A percentile compares a stretch with the other conserved stretches of the same genome.
Conservation (phyloP, 1,140 invertebrate species). For the Sinonovacula constricta region DNA sequence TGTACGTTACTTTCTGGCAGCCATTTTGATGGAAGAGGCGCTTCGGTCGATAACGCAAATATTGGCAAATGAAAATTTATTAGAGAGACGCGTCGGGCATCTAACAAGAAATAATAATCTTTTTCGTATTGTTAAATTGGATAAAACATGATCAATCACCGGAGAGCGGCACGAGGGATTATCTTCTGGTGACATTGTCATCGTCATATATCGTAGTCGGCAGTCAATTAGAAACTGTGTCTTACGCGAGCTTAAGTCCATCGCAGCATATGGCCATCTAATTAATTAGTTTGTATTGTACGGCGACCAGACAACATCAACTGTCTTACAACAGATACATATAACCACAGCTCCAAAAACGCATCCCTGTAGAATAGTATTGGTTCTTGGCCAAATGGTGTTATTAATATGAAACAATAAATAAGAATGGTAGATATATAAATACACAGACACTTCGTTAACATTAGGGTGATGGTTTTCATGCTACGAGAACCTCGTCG, state of each 20-base stretch:
- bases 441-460: too few species aligned
- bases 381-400: too few species aligned
- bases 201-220: neutral
- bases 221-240: neutral
- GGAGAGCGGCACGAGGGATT: neutral
- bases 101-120: slow-evolving; percentile 3
- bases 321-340: too few species aligned
- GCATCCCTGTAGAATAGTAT: too few species aligned
- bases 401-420: too few species aligned
- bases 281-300: neutral
- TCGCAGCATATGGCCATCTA: neutral
- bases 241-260: neutral
- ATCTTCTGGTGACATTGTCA: neutral
- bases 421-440: too few species aligned
- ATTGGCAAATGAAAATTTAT: slow-evolving; percentile 43
- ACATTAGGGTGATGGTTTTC: too few species aligned
- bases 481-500: too few species aligned
- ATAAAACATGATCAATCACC: neutral
- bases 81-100: slow-evolving; percentile 2
- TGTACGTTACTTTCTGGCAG: slow-evolving; percentile 27
- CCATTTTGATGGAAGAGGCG: slow-evolving; percentile 22
- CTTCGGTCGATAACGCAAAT: slow-evolving; percentile 40
- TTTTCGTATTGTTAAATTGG: neutral
- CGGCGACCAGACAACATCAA: too few species aligned
- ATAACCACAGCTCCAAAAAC: too few species aligned